phyloP scores from a whole-genome alignment of 1,140 invertebrate species.

The Marisa cornuarietis region DNA sequence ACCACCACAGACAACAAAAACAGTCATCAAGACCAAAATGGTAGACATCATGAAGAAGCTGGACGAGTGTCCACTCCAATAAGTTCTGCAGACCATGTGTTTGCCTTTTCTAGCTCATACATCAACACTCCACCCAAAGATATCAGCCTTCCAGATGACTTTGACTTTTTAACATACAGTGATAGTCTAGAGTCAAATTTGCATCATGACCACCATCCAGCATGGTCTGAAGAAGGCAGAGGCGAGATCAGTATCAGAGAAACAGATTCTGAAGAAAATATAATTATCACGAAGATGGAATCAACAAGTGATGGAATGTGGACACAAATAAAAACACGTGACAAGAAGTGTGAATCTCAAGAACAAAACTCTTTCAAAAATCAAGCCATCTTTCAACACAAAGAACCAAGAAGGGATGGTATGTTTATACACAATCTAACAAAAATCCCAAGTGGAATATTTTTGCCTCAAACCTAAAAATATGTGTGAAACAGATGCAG shows the following conservation, averaged over 20 bases:
- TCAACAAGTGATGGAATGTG: not conserved
- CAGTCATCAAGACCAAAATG: not conserved
- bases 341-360: not conserved
- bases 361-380: not conserved
- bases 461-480: too few relatives aligned
- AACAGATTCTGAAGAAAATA: not conserved
- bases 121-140: not conserved
- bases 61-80: not conserved
- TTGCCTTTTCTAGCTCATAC: not conserved
- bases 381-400: not conserved
- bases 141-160: not conserved
- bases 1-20: too few relatives aligned
- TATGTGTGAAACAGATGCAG: not conserved
- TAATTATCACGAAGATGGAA: not conserved
- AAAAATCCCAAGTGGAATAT: not conserved
- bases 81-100: not conserved
- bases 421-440: not conserved
- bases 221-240: not conserved
- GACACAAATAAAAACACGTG: not conserved
- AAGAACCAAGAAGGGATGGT: constrained; percentile 21
- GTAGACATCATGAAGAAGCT: not conserved
- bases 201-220: not conserved
- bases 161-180: not conserved
- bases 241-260: not conserved
- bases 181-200: not conserved